Evolutionary conservation across 2,113 vertebrate species (phyloP), one percentile per base, ranked within the genome.

Genomic region (Pelmatolapia mariae): DNA sequence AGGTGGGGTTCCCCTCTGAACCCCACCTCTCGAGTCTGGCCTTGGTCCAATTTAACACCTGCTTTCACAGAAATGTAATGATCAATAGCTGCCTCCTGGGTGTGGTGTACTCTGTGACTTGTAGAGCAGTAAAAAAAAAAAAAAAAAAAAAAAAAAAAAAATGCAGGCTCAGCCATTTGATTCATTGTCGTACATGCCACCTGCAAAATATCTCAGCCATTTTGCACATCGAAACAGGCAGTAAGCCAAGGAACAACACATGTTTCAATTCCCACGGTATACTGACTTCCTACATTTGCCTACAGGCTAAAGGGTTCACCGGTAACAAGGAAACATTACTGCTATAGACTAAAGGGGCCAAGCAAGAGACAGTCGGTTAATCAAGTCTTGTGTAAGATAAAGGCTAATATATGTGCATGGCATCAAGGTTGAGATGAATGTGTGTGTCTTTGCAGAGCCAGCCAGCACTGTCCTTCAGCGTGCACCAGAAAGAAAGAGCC

Each of bases 401-500:
- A 80, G 40, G 29, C 85, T 81, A 83, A 89, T 82, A 54, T 84
- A 83, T 83, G 53, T 86, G 80, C 81, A 83, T 87, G 68, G 82
- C 54, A 89, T 88, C 73, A 4, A 89, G 61, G 59, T 26, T 82
- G 43, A 85, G 12, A 6, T 86, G 15, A 52, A 53, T 86, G 43
- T 81, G 38, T 84, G 63, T 73, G n/a, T 87, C 9, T 89, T 61
- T 88, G 83, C 68, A 54, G 81, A 84, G 82, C 63, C 81, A 85
- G 87, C 45, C 80, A 89, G 81, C 68, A 57, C 85, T 84, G 93
- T 88, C 93, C 92, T 95, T 95, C 93, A 91, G 88, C 54, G 10
- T 89, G 88, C 88, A 91, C 85, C 13, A 89, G 82, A n/a, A 24
- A 87, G 54, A 85, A 89, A 89, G 88, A 85, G 90, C 81, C 93